Evolutionary conservation across 1,140 invertebrate species (phyloP), one percentile per base, ranked within the genome.

Genomic region (Thaumatotibia leucotreta): DNA sequence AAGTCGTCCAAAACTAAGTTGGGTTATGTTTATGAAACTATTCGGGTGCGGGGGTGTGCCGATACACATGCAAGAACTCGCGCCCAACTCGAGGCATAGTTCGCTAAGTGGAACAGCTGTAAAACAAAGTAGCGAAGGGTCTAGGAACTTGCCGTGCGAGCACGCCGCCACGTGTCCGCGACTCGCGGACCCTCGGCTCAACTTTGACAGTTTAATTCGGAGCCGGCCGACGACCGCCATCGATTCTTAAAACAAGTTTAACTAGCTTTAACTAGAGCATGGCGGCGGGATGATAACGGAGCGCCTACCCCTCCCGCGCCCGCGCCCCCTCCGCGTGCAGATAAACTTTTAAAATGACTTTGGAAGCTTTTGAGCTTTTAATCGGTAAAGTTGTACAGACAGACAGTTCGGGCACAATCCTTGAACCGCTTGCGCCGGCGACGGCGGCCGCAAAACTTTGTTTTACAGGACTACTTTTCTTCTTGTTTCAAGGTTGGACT

Each of bases 271-370:
- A 89, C 82, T 80, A 90, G 88, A 85, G 83, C 84, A 86, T 86
- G 85, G 86, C 79, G 78, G 79, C 77, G 75, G 65, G 75, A 82
- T 89, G 87, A 91, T 91, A 90, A 91, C 87, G 82, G 80, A 84
- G 75, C 72, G 77, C 78, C 84, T 82, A 83, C 83, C 75, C 77
- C 69, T 78, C 69, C n/a, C n/a, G n/a, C 68, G 20, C 68, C 49
- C 85, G 70, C 75, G 32, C 64, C 29, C 70, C 84, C 29, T 70
- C 84, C 82, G 82, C 86, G 83, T 83, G 77, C 85, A 91, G 91
- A 92, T 92, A 92, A 92, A 92, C 91, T 92, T 92, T 92, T 91
- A 91, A 91, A 92, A 92, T 92, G 91, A 92, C 91, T 92, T 91
- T 90, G 88, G 91, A 91, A 92, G 90, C 90, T 91, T 91, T 92